Percentiles rank a stretch among this genome's conserved stretches.
These are phyloP conservation scores for Hetaerina americana DNA, from an alignment of 1,140 invertebrate genomes.

Conservation along the genomic window DNA sequence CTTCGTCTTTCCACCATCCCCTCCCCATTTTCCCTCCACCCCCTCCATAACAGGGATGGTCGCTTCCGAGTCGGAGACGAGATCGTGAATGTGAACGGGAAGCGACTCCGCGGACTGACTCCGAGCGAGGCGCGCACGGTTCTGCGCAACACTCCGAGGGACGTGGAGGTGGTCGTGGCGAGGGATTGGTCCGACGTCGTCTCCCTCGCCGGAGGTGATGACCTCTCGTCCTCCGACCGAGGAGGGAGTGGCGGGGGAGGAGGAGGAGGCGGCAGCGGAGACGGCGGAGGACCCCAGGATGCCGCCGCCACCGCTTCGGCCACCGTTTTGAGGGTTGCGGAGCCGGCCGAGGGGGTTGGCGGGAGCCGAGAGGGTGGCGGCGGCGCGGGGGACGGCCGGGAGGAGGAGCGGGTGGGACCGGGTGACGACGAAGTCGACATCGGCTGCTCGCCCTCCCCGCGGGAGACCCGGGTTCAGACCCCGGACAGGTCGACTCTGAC, in stretches of 20 bases:
- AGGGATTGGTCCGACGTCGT: constrained; percentile 16
- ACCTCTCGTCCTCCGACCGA: constrained; percentile 1
- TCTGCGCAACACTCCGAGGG: constrained; percentile 33
- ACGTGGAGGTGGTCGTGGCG: constrained; percentile 42
- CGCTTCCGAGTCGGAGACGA: constrained; percentile 47
- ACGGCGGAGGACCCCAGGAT: constrained; percentile 12
- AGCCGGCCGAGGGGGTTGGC: background rate
- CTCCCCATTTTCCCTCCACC: background rate
- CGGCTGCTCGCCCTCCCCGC: background rate
- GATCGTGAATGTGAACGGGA: constrained; percentile 51
- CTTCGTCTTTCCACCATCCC: background rate
- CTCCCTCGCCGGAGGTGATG: background rate
- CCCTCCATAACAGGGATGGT: constrained; percentile 33
- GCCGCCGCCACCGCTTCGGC: constrained; percentile 16
- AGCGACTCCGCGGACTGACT: constrained; percentile 43
- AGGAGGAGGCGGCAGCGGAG: background rate
- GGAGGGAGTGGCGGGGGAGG: background rate
- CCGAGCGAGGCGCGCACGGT: constrained; percentile 43
- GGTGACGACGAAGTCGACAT: background rate
- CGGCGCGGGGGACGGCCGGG: background rate
- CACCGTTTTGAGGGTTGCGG: constrained; percentile 7
- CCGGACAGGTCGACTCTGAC: constrained; percentile 12
- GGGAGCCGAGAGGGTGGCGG: background rate
- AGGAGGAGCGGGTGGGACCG: too few species aligned
- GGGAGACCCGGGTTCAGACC: background rate